Percentiles rank a stretch among this genome's conserved stretches.
These are phyloP conservation scores for Dicaeum eximium DNA, from an alignment of 2,113 vertebrate species.

Conservation along the genomic window DNA sequence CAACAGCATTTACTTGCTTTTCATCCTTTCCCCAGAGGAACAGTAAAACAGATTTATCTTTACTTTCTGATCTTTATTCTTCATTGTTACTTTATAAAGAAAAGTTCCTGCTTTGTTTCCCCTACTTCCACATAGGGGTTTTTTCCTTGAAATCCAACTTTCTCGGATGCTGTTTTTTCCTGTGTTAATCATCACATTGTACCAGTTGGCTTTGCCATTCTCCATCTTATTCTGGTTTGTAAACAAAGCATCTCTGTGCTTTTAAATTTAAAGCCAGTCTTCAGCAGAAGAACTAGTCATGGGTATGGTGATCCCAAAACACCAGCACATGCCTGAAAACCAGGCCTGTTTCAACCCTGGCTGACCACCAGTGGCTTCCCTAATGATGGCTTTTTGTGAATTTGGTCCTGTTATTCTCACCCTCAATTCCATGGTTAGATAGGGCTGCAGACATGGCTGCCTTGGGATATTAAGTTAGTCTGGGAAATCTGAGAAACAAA, in stretches of 20 bases:
- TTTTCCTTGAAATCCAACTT: background rate
- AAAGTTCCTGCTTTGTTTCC: background rate
- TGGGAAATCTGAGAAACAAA: background rate
- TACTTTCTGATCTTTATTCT: constrained; percentile 38
- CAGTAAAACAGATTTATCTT: constrained; percentile 36
- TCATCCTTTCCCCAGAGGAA: constrained; percentile 5
- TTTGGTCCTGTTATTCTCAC: background rate
- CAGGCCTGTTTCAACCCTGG: background rate
- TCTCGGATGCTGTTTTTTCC: background rate
- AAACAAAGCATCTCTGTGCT: background rate
- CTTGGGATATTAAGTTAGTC: background rate
- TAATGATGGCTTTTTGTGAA: background rate
- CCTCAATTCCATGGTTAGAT: background rate
- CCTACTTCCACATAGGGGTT: background rate
- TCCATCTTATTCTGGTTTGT: background rate
- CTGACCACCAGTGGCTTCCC: background rate
- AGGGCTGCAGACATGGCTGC: background rate
- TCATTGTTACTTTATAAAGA: background rate
- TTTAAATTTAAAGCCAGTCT: background rate
- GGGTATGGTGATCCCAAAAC: background rate
- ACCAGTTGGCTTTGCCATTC: background rate
- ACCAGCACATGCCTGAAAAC: background rate
- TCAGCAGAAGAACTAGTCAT: background rate
- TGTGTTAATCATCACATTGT: background rate
- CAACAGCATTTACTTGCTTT: constrained; percentile 20